Percentiles rank a stretch among this genome's conserved stretches.
Evolutionary conservation across 2,888 invertebrate genomes (phyloP).

Genomic region (Drosophila kambysellisi): DNA sequence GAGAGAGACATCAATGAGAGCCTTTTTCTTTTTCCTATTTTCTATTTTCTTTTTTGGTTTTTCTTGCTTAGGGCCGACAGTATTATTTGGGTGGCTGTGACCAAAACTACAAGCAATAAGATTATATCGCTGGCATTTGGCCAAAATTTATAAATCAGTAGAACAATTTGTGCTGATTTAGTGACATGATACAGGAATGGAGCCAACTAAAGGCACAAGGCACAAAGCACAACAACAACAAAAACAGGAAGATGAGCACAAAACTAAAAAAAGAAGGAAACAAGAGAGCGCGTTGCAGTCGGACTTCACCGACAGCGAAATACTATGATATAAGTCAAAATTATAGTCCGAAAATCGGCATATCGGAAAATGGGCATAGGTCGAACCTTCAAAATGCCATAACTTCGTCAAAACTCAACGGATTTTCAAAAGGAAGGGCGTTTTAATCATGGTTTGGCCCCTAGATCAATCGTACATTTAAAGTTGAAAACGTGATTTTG

Average conservation of each 20-base stretch:
- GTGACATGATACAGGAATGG: conserved; percentile 70
- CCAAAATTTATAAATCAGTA: conserved; percentile 78
- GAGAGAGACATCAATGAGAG: conserved; percentile 46
- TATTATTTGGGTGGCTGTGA: conserved; percentile 21
- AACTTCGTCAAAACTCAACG: too few species aligned
- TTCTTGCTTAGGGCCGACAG: conserved; percentile 3
- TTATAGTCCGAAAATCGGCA: too few species aligned
- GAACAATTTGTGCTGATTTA: conserved; percentile 79
- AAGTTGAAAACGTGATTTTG: too few species aligned
- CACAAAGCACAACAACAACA: conserved; percentile 41
- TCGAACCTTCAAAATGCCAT: too few species aligned
- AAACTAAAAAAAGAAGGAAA: neutral
- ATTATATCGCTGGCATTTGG: conserved; percentile 73
- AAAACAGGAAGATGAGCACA: conserved; percentile 32
- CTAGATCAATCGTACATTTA: too few species aligned
- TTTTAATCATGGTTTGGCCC: too few species aligned
- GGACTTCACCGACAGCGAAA: too few species aligned
- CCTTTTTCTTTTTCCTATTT: neutral
- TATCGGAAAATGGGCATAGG: too few species aligned
- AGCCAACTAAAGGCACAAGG: conserved; percentile 44
- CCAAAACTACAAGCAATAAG: conserved; percentile 65
- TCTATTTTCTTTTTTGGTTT: conserved; percentile 3
- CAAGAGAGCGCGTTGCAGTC: too few species aligned
- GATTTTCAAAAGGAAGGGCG: too few species aligned
- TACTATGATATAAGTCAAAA: too few species aligned